phyloP scores from a whole-genome alignment of 2,888 invertebrate genomes.

The Andrena praecox region DNA sequence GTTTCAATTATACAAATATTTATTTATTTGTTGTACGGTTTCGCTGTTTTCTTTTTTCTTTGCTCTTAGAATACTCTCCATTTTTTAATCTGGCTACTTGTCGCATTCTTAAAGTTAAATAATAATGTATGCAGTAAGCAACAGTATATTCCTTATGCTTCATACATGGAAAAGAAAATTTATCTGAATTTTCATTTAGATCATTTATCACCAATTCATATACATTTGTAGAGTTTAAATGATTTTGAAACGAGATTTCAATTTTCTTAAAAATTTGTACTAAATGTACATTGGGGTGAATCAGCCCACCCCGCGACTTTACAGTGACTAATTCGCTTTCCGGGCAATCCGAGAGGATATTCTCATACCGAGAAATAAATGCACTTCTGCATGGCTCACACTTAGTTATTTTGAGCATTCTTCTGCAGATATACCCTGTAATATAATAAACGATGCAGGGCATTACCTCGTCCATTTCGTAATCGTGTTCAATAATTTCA shows the following conservation, averaged over 20 bases:
- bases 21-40: too few relatives aligned
- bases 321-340: not conserved
- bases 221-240: not conserved
- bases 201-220: not conserved
- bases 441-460: not conserved
- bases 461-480: not conserved
- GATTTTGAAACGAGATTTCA: not conserved
- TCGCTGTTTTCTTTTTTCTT: too few relatives aligned
- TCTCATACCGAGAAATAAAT: not conserved
- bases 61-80: too few relatives aligned
- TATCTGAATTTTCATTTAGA: not conserved
- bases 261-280: not conserved
- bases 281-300: not conserved
- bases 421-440: not conserved
- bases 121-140: too few relatives aligned
- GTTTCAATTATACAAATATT: too few relatives aligned
- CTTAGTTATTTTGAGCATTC: not conserved
- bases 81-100: too few relatives aligned
- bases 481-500: not conserved
- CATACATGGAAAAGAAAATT: not conserved
- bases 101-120: too few relatives aligned
- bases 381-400: not conserved
- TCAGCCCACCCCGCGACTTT: not conserved
- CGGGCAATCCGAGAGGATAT: not conserved
- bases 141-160: not conserved